Conservation (phyloP, 2,888 invertebrate species). For the Acleris holmiana region DNA sequence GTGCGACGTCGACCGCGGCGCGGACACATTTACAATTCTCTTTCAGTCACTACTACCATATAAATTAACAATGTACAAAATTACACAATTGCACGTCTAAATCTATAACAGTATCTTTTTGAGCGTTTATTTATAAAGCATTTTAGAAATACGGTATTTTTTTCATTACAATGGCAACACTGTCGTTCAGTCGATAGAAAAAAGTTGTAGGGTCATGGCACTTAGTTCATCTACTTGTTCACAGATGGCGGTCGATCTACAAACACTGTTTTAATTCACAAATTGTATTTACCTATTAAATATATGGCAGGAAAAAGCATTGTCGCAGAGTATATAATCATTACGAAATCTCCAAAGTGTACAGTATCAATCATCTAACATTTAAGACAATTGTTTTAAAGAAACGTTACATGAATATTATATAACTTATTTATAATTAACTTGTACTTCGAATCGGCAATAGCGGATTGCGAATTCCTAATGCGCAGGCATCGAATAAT, state of each 20-base stretch:
- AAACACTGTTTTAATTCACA: slow-evolving; percentile 13
- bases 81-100: slow-evolving; percentile 49
- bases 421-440: slow-evolving; percentile 30
- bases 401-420: slow-evolving; percentile 19
- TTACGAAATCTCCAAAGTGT: slow-evolving; percentile 25
- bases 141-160: slow-evolving; percentile 32
- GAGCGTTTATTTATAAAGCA: slow-evolving; percentile 40
- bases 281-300: slow-evolving; percentile 4
- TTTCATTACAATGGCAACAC: slow-evolving; percentile 28
- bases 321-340: slow-evolving; percentile 22
- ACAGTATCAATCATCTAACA: slow-evolving; percentile 25
- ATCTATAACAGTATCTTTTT: slow-evolving; percentile 38
- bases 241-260: slow-evolving; percentile 44
- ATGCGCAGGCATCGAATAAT: not conserved
- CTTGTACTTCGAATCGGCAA: slow-evolving; percentile 34
- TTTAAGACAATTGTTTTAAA: slow-evolving; percentile 15
- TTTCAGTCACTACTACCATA: slow-evolving; percentile 47
- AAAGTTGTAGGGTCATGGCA: slow-evolving; percentile 22
- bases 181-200: slow-evolving; percentile 24
- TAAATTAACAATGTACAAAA: slow-evolving; percentile 48
- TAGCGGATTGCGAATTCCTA: slow-evolving; percentile 5
- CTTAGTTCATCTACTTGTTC: slow-evolving; percentile 38
- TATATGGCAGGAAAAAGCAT: slow-evolving; percentile 37
- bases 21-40: slow-evolving; percentile 56
- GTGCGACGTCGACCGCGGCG: slow-evolving; percentile 63